Evolutionary conservation across 2,113 vertebrate species (phyloP).

Genomic region (Pangasianodon gigas): DNA sequence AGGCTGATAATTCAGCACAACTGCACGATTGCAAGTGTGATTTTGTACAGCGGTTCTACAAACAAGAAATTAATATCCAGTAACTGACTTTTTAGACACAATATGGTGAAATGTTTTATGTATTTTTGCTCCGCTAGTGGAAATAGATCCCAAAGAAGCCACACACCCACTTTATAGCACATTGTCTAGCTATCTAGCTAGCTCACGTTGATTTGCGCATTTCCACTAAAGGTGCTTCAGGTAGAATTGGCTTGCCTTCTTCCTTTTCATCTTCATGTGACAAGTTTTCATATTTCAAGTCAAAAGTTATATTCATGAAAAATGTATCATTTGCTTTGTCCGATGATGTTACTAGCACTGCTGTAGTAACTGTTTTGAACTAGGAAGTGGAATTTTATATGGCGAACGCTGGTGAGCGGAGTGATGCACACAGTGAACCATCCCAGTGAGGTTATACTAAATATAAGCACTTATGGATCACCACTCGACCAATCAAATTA

Average conservation of each 20-base stretch:
- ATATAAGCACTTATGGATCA: not conserved
- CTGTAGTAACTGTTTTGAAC: not conserved
- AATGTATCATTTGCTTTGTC: not conserved
- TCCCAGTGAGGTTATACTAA: not conserved
- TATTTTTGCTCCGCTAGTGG: not conserved
- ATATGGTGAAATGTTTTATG: not conserved
- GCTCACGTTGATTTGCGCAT: not conserved
- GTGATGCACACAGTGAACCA: not conserved
- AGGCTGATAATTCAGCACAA: not conserved
- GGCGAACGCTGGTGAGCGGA: not conserved
- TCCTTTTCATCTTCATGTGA: not conserved
- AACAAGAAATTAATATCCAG: not conserved
- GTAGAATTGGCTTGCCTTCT: not conserved
- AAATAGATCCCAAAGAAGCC: not conserved
- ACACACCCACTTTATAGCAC: not conserved
- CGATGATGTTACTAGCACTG: not conserved
- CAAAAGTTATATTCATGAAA: not conserved
- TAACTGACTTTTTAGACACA: not conserved
- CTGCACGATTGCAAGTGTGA: not conserved
- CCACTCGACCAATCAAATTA: not conserved
- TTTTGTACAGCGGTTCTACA: not conserved
- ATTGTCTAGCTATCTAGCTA: not conserved
- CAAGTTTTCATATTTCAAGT: not conserved
- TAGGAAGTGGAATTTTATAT: not conserved
- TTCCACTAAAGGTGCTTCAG: not conserved